Conservation (phyloP, 2,888 invertebrate genomes). For the Aphodius granarius region DNA sequence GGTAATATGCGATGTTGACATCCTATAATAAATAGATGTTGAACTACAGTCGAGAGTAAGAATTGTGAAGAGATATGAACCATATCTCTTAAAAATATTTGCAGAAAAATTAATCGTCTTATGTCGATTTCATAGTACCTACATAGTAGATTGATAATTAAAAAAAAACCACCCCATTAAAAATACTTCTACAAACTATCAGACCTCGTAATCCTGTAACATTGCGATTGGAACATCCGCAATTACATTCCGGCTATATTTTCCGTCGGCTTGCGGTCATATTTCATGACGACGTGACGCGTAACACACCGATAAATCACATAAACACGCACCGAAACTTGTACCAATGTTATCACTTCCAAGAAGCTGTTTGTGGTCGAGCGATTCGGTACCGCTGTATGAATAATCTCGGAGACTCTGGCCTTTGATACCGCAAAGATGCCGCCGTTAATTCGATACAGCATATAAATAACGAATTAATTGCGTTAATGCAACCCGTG, state of each 20-base stretch:
- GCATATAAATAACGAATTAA: slow-evolving; percentile 11
- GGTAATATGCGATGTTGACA: neutral
- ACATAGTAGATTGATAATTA: too few relatives aligned
- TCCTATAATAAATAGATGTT: too few relatives aligned
- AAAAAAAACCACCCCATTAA: too few relatives aligned
- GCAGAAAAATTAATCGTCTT: too few relatives aligned
- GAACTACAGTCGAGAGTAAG: too few relatives aligned
- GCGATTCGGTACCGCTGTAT: slow-evolving; percentile 1
- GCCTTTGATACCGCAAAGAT: neutral
- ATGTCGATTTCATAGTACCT: too few relatives aligned
- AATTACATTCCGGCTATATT: neutral
- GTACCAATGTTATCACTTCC: neutral
- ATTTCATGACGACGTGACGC: neutral
- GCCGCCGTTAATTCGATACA: slow-evolving; percentile 1
- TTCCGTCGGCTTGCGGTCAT: neutral
- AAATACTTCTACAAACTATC: too few relatives aligned
- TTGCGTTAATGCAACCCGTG: slow-evolving; percentile 7
- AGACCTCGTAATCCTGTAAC: neutral
- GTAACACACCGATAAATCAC: slow-evolving; percentile 1
- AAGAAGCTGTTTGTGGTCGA: slow-evolving; percentile 1
- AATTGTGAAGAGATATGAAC: too few relatives aligned
- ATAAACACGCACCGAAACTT: neutral
- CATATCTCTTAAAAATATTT: too few relatives aligned
- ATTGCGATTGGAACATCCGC: neutral
- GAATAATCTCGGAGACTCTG: neutral